Base-by-base conservation (phyloP, 2,797 vertebrate genomes). In the Naso thynnoides region DNA sequence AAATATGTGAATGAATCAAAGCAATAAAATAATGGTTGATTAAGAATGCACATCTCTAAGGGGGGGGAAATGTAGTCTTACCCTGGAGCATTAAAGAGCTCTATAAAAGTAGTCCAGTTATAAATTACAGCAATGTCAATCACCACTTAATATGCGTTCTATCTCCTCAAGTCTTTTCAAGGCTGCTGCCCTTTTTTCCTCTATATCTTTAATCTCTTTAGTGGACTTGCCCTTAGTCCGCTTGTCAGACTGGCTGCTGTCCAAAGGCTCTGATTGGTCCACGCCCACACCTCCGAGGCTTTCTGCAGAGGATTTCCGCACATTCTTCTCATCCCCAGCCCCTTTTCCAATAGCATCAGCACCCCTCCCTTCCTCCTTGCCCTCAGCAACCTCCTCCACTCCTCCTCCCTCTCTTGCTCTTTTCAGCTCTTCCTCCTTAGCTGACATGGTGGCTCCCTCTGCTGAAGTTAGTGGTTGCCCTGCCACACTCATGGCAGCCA, bases 141-240 rank as follows among this genome's bases (percentile, higher is more conserved):
- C 97, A 16, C 96, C 96, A 90, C 97, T 98, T 88, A 99, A 94
- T 93, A 99, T 98, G 88, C 96, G 97, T 83, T 99, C 98, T 78
- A 99, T 99, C 92, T 99, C 98, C 91, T 99, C 98, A 26, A 99
- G 94, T 94, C 97, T 97, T 93, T 97, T 99, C 84, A 99, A 91
- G 88, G 98, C 98, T 53, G 98, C 98, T 56, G 96, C 96, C 84
- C 98, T 92, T 94, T 99, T 99, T 82, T 97, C 94, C 86, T 99
- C 98, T 87, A 99, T 99, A 85, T 98, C 97, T 93, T 96, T 97
- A 81, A 98, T 96, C 91, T 98, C 96, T 92, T 97, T 95, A 76
- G 95, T 91, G 87, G 97, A 97, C 93, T 97, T 99, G 79, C 93
- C 94, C 70, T 93, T 92, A 88, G 89, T 94, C 84, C 95, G 95